A percentile compares a stretch with the other conserved stretches of the same genome.
Evolutionary conservation across 2,888 invertebrate species (phyloP).

Genomic region (Subacronicta megacephala): DNA sequence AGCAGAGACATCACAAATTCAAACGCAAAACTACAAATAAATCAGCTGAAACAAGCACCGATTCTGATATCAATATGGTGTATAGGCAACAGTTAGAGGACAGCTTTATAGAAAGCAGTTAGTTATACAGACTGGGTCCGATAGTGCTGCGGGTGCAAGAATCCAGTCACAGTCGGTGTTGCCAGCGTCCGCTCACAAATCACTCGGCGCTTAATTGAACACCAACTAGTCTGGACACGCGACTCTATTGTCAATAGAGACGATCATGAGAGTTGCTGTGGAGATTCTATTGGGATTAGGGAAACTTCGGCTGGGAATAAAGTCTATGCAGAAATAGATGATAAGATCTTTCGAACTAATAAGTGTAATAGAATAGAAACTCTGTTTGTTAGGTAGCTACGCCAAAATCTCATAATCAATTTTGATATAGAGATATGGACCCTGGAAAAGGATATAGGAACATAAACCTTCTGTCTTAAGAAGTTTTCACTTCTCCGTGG

Average conservation of each 20-base stretch:
- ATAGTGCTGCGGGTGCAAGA: conserved; percentile 60
- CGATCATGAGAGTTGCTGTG: conserved; percentile 34
- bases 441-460: no score
- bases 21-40: conserved; percentile 33
- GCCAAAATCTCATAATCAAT: no score
- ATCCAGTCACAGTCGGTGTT: conserved; percentile 53
- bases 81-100: conserved; percentile 42
- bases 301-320: no score
- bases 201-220: conserved; percentile 59
- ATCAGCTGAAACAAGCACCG: conserved; percentile 33
- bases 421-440: no score
- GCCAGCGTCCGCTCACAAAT: conserved; percentile 66
- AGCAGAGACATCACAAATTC: background rate
- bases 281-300: conserved; percentile 43
- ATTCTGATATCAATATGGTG: conserved; percentile 44
- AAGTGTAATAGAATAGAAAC: no score
- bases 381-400: no score
- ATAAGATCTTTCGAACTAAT: no score
- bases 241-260: conserved; percentile 43
- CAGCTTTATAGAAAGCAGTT: conserved; percentile 63
- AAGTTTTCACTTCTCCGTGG: conserved; percentile 53
- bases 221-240: conserved; percentile 47
- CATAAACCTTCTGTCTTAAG: no score
- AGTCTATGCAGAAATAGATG: no score
- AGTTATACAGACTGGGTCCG: conserved; percentile 51